Evolutionary conservation across 2,888 invertebrate genomes (phyloP), one percentile per base, ranked within the genome.

Genomic region (Meganola albula): DNA sequence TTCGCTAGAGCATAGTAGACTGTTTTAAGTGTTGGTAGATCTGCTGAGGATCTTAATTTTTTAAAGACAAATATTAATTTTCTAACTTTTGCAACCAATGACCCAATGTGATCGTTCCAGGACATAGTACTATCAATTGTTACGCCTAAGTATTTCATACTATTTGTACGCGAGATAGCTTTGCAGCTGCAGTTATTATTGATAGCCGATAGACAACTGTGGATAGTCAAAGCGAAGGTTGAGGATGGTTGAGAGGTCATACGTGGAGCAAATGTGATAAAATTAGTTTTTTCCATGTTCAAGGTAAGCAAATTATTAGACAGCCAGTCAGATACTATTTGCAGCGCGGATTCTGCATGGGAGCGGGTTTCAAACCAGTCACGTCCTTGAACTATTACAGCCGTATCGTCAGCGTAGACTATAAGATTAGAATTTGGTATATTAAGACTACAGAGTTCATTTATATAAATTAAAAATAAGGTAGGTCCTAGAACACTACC

Each of bases 341-440:
- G 4, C 3, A 21, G n/a, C n/a, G 21, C 9, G n/a, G 21, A 21
- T 21, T 21, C 7, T n/a, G 21, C 21, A 9, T 21, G 21, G 7
- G 21, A 21, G 21, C 21, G 21, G 21, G 21, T 21, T 21, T 21
- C n/a, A 21, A 21, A 7, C 27, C 27, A 27, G 18, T 20, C 20
- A 12, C 11, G 3, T 11, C 20, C 27, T n/a, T 27, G 20, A 4
- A 27, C 27, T 4, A 21, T 11, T 11, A 27, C 20, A 12, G 11
- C 27, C 3, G 27, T 27, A n/a, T 27, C 27, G 18, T 27, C 27
- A 8, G 20, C 27, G 12, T 27, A 27, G 7, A 11, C 18, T 12
- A 25, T 4, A 21, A 9, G 9, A 8, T 21, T 21, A 3, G 21
- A 6, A 8, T 21, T n/a, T 11, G 10, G 7, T 20, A 27, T 8